Percentiles rank a stretch among this genome's conserved stretches.
phyloP scores from a whole-genome alignment of 2,113 vertebrate genomes.

The Ia io region DNA sequence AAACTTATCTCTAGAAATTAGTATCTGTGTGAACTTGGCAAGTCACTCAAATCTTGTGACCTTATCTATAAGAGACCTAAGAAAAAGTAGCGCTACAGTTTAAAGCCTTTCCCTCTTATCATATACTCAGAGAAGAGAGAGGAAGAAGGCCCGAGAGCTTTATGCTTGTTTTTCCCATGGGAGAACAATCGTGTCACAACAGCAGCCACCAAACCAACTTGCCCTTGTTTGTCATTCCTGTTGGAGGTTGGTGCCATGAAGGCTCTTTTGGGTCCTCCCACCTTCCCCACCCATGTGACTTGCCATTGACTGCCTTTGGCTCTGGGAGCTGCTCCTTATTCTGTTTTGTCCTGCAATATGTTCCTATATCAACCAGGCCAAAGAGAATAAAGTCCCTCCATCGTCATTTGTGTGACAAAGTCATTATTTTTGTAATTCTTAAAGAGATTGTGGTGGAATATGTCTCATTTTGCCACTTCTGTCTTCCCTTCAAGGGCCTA shows the following conservation, averaged over 20 bases:
- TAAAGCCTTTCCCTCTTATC: not conserved
- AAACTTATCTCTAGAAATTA: not conserved
- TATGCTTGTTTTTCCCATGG: not conserved
- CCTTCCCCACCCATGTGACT: not conserved
- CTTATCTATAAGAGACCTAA: not conserved
- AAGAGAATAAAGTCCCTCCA: not conserved
- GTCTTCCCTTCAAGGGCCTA: not conserved
- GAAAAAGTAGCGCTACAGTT: not conserved
- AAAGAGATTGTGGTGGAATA: not conserved
- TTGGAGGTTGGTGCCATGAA: not conserved
- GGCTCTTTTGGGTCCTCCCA: accelerated
- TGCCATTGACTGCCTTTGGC: not conserved
- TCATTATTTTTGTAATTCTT: not conserved
- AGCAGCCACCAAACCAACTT: not conserved
- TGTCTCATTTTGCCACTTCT: not conserved
- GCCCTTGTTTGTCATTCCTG: not conserved
- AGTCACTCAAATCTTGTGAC: not conserved
- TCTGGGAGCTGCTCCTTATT: not conserved
- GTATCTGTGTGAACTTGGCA: not conserved
- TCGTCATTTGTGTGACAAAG: not conserved
- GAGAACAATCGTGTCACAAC: not conserved
- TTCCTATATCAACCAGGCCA: not conserved
- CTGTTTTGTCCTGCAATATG: not conserved
- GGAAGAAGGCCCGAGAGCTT: not conserved
- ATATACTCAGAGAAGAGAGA: not conserved